Percentiles rank a stretch among this genome's conserved stretches.
Evolutionary conservation across 2,113 vertebrate species (phyloP).

Genomic region (Agapornis roseicollis): DNA sequence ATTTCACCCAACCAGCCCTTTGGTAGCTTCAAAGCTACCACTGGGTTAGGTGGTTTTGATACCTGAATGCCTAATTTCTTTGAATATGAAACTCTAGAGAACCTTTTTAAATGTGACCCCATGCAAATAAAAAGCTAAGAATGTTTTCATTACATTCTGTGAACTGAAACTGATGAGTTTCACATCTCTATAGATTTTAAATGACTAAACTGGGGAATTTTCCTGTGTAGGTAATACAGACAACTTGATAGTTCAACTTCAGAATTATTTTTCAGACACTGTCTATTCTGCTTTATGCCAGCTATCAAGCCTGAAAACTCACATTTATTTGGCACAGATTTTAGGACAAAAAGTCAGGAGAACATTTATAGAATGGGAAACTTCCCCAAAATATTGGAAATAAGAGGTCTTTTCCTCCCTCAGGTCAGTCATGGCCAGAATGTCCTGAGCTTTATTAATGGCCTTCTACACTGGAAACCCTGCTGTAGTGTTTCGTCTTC

Average conservation of each 20-base stretch:
- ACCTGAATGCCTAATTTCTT: not conserved
- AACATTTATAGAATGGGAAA: not conserved
- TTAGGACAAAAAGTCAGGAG: not conserved
- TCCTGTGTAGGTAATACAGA: not conserved
- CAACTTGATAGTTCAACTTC: not conserved
- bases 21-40: constrained; percentile 11
- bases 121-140: constrained; percentile 61
- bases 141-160: constrained; percentile 22
- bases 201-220: not conserved
- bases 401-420: not conserved
- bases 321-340: not conserved
- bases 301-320: not conserved
- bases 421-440: not conserved
- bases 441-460: not conserved
- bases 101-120: constrained; percentile 10
- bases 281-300: not conserved
- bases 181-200: constrained; percentile 47
- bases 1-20: not conserved
- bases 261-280: not conserved
- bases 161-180: constrained; percentile 61
- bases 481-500: not conserved
- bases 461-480: not conserved
- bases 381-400: not conserved
- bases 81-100: constrained; percentile 21
- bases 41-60: not conserved